Base-by-base conservation (phyloP, 2,797 vertebrate species). In the Cephalopachus bancanus region DNA sequence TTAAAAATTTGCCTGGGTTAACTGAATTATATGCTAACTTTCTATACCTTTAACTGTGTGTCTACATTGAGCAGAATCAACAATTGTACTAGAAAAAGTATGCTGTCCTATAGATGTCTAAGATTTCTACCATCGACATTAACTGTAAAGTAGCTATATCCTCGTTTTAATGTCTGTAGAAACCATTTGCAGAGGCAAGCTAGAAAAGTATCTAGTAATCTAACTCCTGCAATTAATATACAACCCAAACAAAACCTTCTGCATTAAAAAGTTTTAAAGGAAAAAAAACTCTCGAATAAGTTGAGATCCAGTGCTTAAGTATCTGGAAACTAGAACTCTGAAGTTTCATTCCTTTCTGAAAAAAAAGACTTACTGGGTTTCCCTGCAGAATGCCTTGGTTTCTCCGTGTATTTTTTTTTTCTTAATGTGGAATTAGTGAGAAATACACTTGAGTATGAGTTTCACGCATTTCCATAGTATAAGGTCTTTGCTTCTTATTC, bases 141-240 rank as follows among this genome's bases (percentile, higher is more conserved):
- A 53, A 78, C 30, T 95, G 7, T 59, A 86, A 87, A 95, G 53
- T 5, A 64, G 15, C 28, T 85, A 89, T 84, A 90, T 0, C 1
- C 22, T 83, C 37, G 44, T 83, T 94, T 88, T 80, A 28, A 71
- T 75, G 67, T 83, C 86, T 96, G 28, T 90, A 83, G 67, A 92
- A 83, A 85, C 12, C 28, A 86, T 64, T 95, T 85, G 9, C 65
- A 64, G 60, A 90, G 55, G 57, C 26, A 87, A 93, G 5, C 4
- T 83, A 65, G 37, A 87, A 69, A 79, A 84, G 7, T 93, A 92
- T 95, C 89, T 90, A 51, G 78, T 79, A 97, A 97, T 97, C 87
- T 93, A 93, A 89, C 3, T 59, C 64, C 11, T 62, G 28, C 37
- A 84, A 87, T 89, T 97, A 90, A 24, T 96, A 92, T 75, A 74